Evolutionary conservation across 2,113 vertebrate genomes (phyloP), one percentile per base, ranked within the genome.

Genomic region (Uria aalge): DNA sequence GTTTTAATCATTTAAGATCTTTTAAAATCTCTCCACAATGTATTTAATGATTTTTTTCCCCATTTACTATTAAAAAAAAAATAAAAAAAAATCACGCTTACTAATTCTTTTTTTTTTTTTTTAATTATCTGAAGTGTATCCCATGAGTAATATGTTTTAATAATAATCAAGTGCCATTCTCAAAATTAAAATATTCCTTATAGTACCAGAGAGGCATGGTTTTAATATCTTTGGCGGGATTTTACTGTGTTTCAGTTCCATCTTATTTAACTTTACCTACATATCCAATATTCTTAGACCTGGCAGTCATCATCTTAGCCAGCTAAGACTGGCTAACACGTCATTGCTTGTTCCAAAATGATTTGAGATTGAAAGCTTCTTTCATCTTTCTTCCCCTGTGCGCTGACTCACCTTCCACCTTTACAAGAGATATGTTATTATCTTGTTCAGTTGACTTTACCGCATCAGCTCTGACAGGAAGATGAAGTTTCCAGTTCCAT

Each of bases 401-500:
- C 9, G 10, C 80, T 80, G 71, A 90, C 34, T 98, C 96, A 97
- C 96, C 96, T 98, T 97, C 96, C 93, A 97, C 95, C 96, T 97
- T 92, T 79, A 53, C 82, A 91, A 89, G 78, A 90, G 80, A 90
- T 76, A 59, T 93, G 92, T 96, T 97, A 97, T 98, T 98, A 97
- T 97, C 90, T 78, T 97, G 96, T 97, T 27, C 38, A 32, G 69
- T 95, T 97, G 97, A 97, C 95, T 98, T 98, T 73, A 53, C 82
- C 9, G 19, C 71, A 95, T 97, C 96, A 94, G 67, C 23, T 94
- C 84, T 98, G 97, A 98, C 95, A 98, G 94, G 95, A 98, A 98
- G 97, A 98, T 98, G 56, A 97, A 95, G 29, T 96, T 95, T 93
- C 77, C 66, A 45, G 19, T 88, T 80, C 16, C 68, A 82, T 34